Evolutionary conservation across 2,888 invertebrate species (phyloP).

Genomic region (Ochropacha duplaris): DNA sequence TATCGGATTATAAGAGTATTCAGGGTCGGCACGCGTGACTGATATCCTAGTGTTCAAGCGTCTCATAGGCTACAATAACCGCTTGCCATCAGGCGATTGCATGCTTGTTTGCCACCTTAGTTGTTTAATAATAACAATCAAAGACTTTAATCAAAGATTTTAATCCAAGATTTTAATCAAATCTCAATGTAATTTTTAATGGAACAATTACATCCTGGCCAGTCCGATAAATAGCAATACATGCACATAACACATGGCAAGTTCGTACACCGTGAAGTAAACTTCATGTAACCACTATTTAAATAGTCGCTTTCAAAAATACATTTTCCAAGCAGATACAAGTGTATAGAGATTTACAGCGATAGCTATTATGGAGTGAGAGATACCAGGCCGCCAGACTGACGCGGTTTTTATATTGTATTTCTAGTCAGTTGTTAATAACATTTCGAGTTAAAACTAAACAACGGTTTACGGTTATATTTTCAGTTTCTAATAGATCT

Average conservation of each 20-base stretch:
- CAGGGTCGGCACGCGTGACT: no score
- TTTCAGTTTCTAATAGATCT: not conserved
- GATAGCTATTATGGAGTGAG: constrained; percentile 66
- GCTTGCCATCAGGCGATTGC: no score
- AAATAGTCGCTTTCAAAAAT: constrained; percentile 52
- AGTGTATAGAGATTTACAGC: constrained; percentile 64
- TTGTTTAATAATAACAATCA: no score
- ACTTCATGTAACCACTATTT: constrained; percentile 24
- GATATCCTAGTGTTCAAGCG: no score
- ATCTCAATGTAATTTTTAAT: no score
- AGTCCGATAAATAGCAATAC: not conserved
- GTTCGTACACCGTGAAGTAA: not conserved
- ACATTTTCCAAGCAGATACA: constrained; percentile 46
- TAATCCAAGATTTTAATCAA: no score
- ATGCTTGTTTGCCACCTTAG: no score
- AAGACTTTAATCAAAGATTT: no score
- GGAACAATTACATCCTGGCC: not conserved
- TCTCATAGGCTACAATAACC: no score
- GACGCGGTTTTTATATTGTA: constrained; percentile 31
- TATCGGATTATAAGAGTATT: no score
- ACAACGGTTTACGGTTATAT: not conserved
- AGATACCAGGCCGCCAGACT: constrained; percentile 54
- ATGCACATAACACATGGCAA: not conserved
- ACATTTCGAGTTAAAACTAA: not conserved
- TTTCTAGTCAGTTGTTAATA: constrained; percentile 12